Base-by-base conservation (phyloP, 2,888 invertebrate species). In the Choristoneura rosaceana region DNA sequence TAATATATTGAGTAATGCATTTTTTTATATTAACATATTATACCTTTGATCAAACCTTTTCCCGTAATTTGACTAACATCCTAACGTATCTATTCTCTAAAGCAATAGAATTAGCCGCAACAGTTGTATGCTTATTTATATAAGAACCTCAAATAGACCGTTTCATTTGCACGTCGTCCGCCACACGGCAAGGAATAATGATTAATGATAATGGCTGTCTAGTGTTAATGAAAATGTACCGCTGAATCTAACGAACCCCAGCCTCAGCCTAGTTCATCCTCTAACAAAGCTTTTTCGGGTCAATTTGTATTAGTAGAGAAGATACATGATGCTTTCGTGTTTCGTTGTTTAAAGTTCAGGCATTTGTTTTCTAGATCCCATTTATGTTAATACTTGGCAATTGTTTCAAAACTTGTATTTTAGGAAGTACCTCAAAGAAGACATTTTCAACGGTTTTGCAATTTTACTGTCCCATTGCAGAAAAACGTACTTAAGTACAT, bases 151-250 rank as follows among this genome's bases (percentile, higher is more conserved):
- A 25, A 55, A 25, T 60, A 38, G 38, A 60, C 60, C 38, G 38
- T 60, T 60, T 60, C 38, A 60, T 60, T 60, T 34, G 60, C 14
- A n/a, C 60, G n/a, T 60, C n/a, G 34, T 60, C 10, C 38, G 38
- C 41, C 61, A 43, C 61, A 41, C 41, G 61, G 45, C 41, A 41
- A 55, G 62, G 59, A 68, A 71, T 71, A 71, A 68, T 71, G 58
- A 71, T 69, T 69, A 67, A 69, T 63, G 62, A 41, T 67, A 71
- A 58, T 62, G 63, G 34, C 66, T 71, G 71, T 52, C 45, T 33
- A 55, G 67, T 38, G 45, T 50, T 71, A 71, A 63, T 68, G 71
- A 71, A 68, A 68, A 68, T 41, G 55, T 66, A 47, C 43, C 34
- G 66, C 61, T 47, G 60, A 45, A 66, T 71, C 65, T 12, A 47